These are phyloP conservation scores for Hypothenemus hampei DNA, from an alignment of 1,140 invertebrate species.

Conservation along the genomic window DNA sequence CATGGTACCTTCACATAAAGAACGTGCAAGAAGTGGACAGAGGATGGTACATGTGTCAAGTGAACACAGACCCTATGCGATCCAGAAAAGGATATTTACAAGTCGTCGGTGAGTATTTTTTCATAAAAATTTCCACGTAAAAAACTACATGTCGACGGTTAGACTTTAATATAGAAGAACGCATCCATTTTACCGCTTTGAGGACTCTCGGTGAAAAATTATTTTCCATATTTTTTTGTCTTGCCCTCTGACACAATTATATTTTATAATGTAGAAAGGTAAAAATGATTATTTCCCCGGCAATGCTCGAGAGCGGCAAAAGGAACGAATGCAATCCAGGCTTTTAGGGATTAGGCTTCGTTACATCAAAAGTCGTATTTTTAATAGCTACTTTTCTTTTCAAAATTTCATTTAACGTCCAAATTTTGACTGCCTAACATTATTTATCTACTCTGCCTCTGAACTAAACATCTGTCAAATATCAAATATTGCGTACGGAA, in stretches of 20 bases:
- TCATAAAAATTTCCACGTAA: not conserved
- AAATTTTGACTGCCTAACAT: too few species aligned
- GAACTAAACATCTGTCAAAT: too few species aligned
- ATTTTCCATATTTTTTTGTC: constrained; percentile 5
- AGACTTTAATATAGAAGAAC: constrained; percentile 9
- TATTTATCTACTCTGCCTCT: too few species aligned
- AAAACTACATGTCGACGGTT: not conserved
- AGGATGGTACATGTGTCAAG: constrained; percentile 82
- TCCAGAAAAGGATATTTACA: constrained; percentile 79
- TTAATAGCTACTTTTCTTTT: constrained; percentile 9
- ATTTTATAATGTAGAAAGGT: constrained; percentile 12
- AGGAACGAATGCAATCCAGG: constrained; percentile 2
- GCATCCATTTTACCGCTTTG: constrained; percentile 9
- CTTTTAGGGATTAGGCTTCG: constrained; percentile 3
- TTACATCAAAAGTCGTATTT: constrained; percentile 2
- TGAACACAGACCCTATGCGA: constrained; percentile 82
- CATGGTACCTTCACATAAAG: constrained; percentile 82
- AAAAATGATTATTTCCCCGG: constrained; percentile 5
- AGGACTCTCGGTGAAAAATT: constrained; percentile 5
- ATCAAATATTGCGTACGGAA: too few species aligned
- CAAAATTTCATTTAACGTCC: not conserved
- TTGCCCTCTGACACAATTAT: not conserved
- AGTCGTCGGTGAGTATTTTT: constrained; percentile 70
- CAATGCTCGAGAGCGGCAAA: not conserved
- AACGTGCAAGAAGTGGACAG: constrained; percentile 75